phyloP scores from a whole-genome alignment of 2,797 vertebrate genomes.

The Babyrousa celebensis region DNA sequence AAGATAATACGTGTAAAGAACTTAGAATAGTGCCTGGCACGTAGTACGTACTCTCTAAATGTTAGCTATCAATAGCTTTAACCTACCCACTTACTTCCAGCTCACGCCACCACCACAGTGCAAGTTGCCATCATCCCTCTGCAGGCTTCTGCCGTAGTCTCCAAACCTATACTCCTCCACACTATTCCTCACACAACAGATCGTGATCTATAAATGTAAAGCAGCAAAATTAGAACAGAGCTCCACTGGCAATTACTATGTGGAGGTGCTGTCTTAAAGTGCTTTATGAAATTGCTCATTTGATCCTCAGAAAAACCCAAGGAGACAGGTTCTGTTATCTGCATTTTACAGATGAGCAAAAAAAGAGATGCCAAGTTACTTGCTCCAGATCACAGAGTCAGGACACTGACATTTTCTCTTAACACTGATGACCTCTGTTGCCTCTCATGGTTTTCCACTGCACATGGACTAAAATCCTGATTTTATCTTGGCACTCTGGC shows the following conservation, averaged over 20 bases:
- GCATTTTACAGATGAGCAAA: slow-evolving; percentile 15
- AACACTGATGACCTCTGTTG: not conserved
- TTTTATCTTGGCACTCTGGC: not conserved
- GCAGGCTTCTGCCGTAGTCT: not conserved
- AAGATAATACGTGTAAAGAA: not conserved
- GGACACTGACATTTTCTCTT: not conserved
- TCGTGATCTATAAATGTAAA: slow-evolving; percentile 19
- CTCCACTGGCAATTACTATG: not conserved
- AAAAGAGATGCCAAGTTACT: not conserved
- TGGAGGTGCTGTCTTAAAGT: not conserved
- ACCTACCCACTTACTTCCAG: not conserved
- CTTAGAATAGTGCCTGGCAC: not conserved
- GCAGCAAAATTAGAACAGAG: not conserved
- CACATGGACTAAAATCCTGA: not conserved
- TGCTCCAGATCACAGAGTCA: not conserved
- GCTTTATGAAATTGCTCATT: slow-evolving; percentile 31
- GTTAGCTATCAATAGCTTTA: not conserved
- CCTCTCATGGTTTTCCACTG: not conserved
- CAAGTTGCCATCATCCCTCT: not conserved
- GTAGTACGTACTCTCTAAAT: not conserved
- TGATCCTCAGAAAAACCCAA: not conserved
- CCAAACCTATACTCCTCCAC: not conserved
- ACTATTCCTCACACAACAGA: not conserved
- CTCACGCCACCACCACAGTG: not conserved
- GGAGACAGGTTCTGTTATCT: not conserved